These are phyloP conservation scores for Nemoura dubitans DNA, from an alignment of 2,888 invertebrate genomes.

Conservation along the genomic window DNA sequence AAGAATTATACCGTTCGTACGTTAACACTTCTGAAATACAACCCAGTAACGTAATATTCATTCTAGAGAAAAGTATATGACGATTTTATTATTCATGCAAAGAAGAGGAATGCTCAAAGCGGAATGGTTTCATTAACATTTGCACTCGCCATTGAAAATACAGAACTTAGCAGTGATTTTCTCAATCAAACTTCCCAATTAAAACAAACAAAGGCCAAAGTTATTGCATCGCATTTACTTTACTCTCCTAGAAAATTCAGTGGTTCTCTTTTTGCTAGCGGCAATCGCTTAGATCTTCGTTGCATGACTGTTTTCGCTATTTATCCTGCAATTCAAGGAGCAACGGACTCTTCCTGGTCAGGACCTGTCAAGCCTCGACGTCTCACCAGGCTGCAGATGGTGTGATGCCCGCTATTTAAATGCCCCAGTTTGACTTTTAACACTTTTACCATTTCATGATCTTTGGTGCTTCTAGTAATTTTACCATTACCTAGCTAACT, in stretches of 20 bases:
- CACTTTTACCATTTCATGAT: neutral
- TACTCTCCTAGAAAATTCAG: neutral
- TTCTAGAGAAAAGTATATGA: neutral
- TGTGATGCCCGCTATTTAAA: neutral
- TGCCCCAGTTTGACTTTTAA: neutral
- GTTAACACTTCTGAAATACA: neutral
- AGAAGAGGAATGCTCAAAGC: neutral
- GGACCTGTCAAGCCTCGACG: neutral
- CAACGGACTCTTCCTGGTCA: neutral
- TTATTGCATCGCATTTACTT: neutral
- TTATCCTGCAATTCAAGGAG: neutral
- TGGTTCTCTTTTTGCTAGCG: neutral
- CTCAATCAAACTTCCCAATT: neutral
- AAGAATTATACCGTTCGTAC: neutral
- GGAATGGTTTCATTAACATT: neutral
- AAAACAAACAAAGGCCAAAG: neutral
- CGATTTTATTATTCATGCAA: neutral
- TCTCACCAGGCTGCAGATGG: neutral
- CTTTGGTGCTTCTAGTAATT: neutral
- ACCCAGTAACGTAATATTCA: neutral
- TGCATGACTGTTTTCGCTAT: neutral
- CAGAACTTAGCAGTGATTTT: neutral
- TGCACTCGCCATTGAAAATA: neutral
- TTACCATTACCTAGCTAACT: constrained; percentile 28
- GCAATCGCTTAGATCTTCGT: neutral